Base-by-base conservation (phyloP, 2,797 vertebrate genomes). In the Hydrolagus colliei region DNA sequence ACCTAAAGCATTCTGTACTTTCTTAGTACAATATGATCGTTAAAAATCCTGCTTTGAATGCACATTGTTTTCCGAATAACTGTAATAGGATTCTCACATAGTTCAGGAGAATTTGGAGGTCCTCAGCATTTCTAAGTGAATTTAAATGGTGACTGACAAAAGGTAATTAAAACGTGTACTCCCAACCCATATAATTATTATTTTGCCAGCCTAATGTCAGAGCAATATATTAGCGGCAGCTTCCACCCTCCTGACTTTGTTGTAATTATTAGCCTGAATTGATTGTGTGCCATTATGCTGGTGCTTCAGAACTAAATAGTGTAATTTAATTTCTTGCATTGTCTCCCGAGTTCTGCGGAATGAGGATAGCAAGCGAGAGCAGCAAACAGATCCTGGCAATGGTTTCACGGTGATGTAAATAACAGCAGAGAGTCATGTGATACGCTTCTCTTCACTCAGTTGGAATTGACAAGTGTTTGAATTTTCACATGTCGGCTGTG, bases 201-300 rank as follows among this genome's bases (percentile, higher is more conserved):
- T 84, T 84, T 84, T 84, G 63, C 35, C 27, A 84, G 71, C 79
- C 79, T n/a, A 41, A 84, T 71, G 65, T 67, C 79, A 84, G 65
- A 68, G 65, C 20, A 16, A 35, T 52, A 35, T 84, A 52, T 71
- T 68, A 82, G 63, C 68, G 18, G 8, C 41, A 10, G 32, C 35
- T 84, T 84, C 79, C 65, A 84, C 65, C 65, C 65, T 84, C 79
- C 63, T 84, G 11, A n/a, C 65, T 84, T 84, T 84, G 32, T 71
- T 71, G 65, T 84, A 84, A 84, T 84, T 82, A 82, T 68, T 84
- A 68, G 65, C 9, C 79, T 35, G 65, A 84, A 84, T 84, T 84
- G 65, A 84, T 84, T 84, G 79, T 35, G n/a, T 84, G 65, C 71
- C 79, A 84, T 68, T 71, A 4, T 5, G 79, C 65, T 84, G 65